Evolutionary conservation across 2,113 vertebrate species (phyloP).

Genomic region (Lonchura striata): DNA sequence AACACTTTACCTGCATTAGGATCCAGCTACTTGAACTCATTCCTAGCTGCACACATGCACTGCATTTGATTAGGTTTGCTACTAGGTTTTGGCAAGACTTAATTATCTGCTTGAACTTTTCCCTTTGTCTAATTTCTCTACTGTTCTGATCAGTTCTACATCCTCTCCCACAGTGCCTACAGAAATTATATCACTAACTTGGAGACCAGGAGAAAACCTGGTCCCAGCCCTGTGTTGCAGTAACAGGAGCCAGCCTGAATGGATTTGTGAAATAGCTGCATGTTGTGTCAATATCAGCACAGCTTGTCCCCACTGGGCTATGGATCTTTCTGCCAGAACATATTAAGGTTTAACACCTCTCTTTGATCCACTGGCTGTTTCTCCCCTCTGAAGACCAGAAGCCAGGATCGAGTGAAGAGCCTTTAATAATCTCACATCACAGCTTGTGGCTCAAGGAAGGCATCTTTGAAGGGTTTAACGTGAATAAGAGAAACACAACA

Average conservation of each 20-base stretch:
- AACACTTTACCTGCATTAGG: too few species aligned
- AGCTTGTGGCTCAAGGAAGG: not conserved
- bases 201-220: not conserved
- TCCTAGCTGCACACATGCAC: too few species aligned
- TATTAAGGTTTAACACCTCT: constrained; percentile 41
- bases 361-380: constrained; percentile 25
- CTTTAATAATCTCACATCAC: constrained; percentile 45
- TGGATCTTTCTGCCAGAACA: constrained; percentile 45
- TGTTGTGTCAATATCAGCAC: not conserved
- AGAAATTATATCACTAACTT: not conserved
- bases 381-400: not conserved
- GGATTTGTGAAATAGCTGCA: not conserved
- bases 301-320: not conserved
- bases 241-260: not conserved
- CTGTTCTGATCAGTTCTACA: not conserved
- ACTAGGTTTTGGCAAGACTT: not conserved
- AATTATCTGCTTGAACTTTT: not conserved
- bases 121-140: not conserved
- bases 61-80: too few species aligned
- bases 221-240: not conserved
- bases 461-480: constrained; percentile 15
- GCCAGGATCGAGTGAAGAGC: constrained; percentile 17
- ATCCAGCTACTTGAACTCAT: too few species aligned
- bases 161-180: not conserved
- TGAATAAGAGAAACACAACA: not conserved